Evolutionary conservation across 2,797 vertebrate genomes (phyloP).

Genomic region (Danio jaintianensis): DNA sequence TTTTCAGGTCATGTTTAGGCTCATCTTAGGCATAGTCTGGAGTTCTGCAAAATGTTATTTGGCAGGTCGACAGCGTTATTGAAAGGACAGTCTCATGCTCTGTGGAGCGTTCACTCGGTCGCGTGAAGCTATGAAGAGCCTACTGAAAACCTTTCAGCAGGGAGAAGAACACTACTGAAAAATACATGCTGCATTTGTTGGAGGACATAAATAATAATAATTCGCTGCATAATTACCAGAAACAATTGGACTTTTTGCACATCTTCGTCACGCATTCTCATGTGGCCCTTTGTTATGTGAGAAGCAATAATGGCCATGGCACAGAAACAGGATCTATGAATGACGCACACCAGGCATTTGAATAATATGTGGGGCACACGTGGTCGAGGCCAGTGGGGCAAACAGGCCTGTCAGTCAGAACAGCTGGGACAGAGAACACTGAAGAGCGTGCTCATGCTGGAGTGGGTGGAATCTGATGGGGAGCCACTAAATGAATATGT

Average conservation of each 20-base stretch:
- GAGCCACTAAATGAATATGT: conserved; percentile 44
- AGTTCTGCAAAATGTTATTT: neutral
- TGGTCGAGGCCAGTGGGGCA: conserved; percentile 44
- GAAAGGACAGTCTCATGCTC: conserved; percentile 13
- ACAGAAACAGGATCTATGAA: conserved; percentile 39
- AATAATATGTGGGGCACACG: conserved; percentile 60
- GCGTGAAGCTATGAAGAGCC: neutral
- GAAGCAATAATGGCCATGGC: conserved; percentile 26
- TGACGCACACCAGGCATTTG: conserved; percentile 50
- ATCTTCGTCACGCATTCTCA: conserved; percentile 13
- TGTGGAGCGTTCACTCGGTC: neutral
- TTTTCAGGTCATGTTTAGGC: neutral
- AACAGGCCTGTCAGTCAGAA: conserved; percentile 46
- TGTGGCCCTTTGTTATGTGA: conserved; percentile 18
- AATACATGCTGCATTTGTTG: conserved; percentile 24
- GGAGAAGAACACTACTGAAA: neutral
- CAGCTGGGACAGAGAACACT: conserved; percentile 29
- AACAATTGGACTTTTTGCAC: neutral
- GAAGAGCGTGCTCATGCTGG: conserved; percentile 30
- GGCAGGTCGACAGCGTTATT: neutral
- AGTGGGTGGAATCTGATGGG: conserved; percentile 57
- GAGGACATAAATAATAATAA: conserved; percentile 5
- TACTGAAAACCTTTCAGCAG: neutral
- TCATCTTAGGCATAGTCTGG: neutral
- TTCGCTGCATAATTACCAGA: conserved; percentile 28